Conservation (phyloP, 2,113 vertebrate species). For the Phylloscopus trochiloides region DNA sequence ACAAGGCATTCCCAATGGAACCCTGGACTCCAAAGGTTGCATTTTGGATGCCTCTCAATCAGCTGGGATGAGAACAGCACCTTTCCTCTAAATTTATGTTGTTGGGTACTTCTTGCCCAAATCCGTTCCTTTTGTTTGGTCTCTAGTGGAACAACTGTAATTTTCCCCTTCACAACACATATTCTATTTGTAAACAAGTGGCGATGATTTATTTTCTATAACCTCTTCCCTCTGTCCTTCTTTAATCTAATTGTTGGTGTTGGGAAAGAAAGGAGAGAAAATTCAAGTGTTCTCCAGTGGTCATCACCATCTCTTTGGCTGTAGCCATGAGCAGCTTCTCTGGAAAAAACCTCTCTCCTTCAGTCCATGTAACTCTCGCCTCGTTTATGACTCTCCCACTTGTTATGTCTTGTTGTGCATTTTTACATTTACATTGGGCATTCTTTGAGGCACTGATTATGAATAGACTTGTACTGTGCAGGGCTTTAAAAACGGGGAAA, state of each 20-base stretch:
- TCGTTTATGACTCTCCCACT: background rate
- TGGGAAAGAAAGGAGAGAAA: background rate
- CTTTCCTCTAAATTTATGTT: background rate
- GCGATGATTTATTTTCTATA: background rate
- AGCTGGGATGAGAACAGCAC: background rate
- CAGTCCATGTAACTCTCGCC: background rate
- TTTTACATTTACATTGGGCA: background rate
- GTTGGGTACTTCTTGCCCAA: background rate
- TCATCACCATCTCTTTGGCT: background rate
- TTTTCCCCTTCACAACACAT: background rate
- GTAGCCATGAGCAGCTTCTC: background rate
- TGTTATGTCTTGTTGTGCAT: slow-evolving; percentile 39
- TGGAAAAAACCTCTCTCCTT: background rate
- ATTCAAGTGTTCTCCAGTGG: background rate
- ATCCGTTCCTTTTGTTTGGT: background rate
- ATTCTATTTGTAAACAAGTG: background rate
- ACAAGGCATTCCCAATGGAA: background rate
- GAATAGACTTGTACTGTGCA: slow-evolving; percentile 14
- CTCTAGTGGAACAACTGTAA: background rate
- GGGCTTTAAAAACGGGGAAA: background rate
- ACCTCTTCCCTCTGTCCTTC: background rate
- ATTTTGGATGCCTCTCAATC: background rate
- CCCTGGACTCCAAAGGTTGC: background rate
- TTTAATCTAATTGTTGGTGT: background rate
- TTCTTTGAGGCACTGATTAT: slow-evolving; percentile 12